A percentile compares a stretch with the other conserved stretches of the same genome.
Evolutionary conservation across 2,888 invertebrate genomes (phyloP).

Genomic region (Thera britannica): DNA sequence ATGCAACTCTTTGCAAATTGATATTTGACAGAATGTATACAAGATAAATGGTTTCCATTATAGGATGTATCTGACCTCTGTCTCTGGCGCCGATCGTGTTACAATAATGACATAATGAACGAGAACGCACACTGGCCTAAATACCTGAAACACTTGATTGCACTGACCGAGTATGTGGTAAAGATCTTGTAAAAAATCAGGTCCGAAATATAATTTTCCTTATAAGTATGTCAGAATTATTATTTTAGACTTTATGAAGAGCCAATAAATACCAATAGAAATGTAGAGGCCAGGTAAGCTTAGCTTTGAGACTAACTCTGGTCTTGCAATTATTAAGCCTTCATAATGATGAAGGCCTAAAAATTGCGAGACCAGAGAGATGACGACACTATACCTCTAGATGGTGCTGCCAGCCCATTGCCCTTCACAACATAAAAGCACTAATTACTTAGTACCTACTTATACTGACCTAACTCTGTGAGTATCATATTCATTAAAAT

Average conservation of each 20-base stretch:
- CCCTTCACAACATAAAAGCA: too few relatives aligned
- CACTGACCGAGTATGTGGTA: conserved; percentile 29
- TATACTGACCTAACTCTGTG: too few relatives aligned
- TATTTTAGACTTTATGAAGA: conserved; percentile 12
- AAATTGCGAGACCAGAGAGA: too few relatives aligned
- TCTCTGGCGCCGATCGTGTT: conserved; percentile 45
- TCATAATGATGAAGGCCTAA: too few relatives aligned
- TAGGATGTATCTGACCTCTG: conserved; percentile 40
- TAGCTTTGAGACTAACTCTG: too few relatives aligned
- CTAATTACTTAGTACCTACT: too few relatives aligned
- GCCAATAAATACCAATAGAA: too few relatives aligned
- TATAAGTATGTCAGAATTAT: conserved; percentile 9
- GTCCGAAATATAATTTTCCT: not conserved
- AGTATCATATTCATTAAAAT: too few relatives aligned
- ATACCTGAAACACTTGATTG: conserved; percentile 49
- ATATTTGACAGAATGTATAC: conserved; percentile 32
- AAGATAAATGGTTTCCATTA: conserved; percentile 42
- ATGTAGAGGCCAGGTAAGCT: too few relatives aligned
- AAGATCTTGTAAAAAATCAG: conserved; percentile 25
- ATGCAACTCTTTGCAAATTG: conserved; percentile 30
- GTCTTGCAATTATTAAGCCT: too few relatives aligned
- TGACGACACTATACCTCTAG: too few relatives aligned
- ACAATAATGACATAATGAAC: conserved; percentile 56
- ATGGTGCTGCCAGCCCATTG: too few relatives aligned
- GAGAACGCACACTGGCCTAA: conserved; percentile 55